Evolutionary conservation across 2,888 invertebrate species (phyloP).

Genomic region (Andricus curvator): DNA sequence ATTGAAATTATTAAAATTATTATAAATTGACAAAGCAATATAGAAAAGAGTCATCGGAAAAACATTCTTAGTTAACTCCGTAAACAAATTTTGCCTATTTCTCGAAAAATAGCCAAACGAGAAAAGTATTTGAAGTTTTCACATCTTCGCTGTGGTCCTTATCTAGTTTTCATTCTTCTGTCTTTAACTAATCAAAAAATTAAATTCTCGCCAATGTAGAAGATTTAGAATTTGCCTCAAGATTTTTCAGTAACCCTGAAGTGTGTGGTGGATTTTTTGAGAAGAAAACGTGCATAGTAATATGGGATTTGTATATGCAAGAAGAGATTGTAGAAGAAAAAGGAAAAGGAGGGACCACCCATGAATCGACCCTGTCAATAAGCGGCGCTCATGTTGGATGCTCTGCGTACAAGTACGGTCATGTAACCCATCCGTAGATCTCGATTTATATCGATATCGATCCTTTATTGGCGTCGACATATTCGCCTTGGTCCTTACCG

Average conservation of each 20-base stretch:
- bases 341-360: conserved; percentile 74
- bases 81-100: too few relatives aligned
- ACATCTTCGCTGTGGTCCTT: too few relatives aligned
- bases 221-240: neutral
- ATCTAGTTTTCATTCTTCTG: too few relatives aligned
- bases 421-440: conserved; percentile 76
- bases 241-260: neutral
- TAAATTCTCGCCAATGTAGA: too few relatives aligned
- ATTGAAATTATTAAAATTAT: too few relatives aligned
- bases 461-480: conserved; percentile 76
- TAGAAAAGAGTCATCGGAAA: too few relatives aligned
- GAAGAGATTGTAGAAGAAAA: conserved; percentile 5
- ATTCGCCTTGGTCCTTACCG: conserved; percentile 60
- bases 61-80: too few relatives aligned
- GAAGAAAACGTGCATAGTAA: neutral
- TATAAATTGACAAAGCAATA: too few relatives aligned
- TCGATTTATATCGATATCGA: conserved; percentile 78
- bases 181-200: too few relatives aligned
- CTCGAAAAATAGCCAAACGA: too few relatives aligned
- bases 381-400: conserved; percentile 72
- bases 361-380: conserved; percentile 73
- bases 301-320: neutral
- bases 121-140: too few relatives aligned
- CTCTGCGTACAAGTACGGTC: conserved; percentile 74
- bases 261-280: neutral